Percentiles rank a stretch among this genome's conserved stretches.
Conservation (phyloP, 2,113 vertebrate genomes). For the zebrafish (Danio rerio) region DNA sequence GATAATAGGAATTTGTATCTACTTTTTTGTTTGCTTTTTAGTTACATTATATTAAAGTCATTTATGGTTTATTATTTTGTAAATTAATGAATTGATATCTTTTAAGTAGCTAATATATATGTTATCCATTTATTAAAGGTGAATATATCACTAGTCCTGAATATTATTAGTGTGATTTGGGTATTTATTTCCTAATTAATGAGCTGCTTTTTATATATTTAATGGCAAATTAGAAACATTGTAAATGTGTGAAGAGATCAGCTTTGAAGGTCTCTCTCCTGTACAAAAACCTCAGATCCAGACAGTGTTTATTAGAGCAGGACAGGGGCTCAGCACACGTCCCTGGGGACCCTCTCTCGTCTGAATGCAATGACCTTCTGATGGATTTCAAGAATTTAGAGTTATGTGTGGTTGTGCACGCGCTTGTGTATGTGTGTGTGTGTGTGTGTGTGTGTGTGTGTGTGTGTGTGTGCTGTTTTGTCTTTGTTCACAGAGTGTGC, state of each 20-base stretch:
- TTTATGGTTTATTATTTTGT: too few species aligned
- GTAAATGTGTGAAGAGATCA: background rate
- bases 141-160: too few species aligned
- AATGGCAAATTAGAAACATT: background rate
- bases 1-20: too few species aligned
- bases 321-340: conserved; percentile 37
- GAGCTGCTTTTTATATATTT: background rate
- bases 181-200: background rate
- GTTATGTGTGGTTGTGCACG: too few species aligned
- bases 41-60: too few species aligned
- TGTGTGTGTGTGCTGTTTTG: conserved; percentile 32
- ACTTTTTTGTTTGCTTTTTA: too few species aligned
- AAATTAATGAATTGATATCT: too few species aligned
- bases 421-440: too few species aligned
- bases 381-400: conserved; percentile 61
- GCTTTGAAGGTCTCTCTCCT: conserved; percentile 18
- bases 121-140: background rate
- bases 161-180: too few species aligned
- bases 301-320: conserved; percentile 58
- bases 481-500: conserved; percentile 63
- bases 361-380: conserved; percentile 69
- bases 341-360: conserved; percentile 54
- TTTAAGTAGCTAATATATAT: background rate
- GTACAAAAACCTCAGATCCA: conserved; percentile 37
- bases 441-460: background rate